These are phyloP conservation scores for Virgularia gustaviana DNA, from an alignment of 92 coral and sea anemone species.

Conservation along the genomic window DNA sequence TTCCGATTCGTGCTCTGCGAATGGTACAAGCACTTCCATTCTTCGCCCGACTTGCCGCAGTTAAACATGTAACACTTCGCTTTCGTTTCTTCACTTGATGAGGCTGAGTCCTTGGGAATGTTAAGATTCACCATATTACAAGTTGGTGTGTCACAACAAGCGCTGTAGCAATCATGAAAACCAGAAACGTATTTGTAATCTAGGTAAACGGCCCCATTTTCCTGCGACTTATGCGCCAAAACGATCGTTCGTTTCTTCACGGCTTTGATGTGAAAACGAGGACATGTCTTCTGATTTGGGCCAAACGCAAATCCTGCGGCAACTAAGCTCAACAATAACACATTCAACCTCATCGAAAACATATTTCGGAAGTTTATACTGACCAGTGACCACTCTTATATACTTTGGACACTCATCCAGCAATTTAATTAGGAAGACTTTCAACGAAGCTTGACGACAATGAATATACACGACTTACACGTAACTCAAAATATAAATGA, in stretches of 20 bases:
- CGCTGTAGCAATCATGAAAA: conserved; percentile 63
- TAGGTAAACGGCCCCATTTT: conserved; percentile 61
- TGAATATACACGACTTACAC: too few relatives aligned
- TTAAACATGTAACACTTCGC: conserved; percentile 67
- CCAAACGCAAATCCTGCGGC: background rate
- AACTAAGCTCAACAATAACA: background rate
- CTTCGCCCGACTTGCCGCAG: conserved; percentile 74
- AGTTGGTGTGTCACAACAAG: conserved; percentile 51
- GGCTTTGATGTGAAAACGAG: conserved; percentile 50
- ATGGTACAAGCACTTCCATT: conserved; percentile 54
- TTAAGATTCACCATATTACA: conserved; percentile 76
- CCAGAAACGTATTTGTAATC: conserved; percentile 17
- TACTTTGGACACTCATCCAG: background rate
- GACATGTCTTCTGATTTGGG: background rate
- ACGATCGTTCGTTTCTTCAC: conserved; percentile 61
- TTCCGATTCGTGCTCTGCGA: conserved; percentile 32
- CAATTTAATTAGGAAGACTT: background rate
- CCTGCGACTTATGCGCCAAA: conserved; percentile 53
- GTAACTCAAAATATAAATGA: too few relatives aligned
- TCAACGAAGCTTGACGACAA: background rate
- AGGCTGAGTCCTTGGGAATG: conserved; percentile 48
- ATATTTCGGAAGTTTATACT: background rate
- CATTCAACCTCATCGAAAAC: background rate
- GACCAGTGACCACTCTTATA: background rate
- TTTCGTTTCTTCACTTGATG: conserved; percentile 2